Evolutionary conservation across 2,113 vertebrate genomes (phyloP), one percentile per base, ranked within the genome.

Genomic region (Passer montanus): DNA sequence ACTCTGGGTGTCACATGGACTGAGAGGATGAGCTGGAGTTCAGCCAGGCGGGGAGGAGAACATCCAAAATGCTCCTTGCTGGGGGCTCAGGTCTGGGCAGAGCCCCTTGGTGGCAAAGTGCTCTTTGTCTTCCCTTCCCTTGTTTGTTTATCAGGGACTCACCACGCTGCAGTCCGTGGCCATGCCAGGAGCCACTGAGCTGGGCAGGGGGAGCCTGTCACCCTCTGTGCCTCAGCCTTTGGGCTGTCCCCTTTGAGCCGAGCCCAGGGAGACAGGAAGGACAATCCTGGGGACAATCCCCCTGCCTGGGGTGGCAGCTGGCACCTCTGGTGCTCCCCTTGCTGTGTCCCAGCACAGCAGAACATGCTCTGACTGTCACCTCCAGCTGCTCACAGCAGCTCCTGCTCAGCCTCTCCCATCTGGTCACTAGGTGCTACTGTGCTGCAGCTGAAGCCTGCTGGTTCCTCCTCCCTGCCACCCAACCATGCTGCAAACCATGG

Each of bases 391-490:
- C 56, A 24, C 1, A 3, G 79, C 80, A 77, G 47, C 66, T 74
- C 56, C 17, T 39, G 5, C 33, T 20, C 52, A 31, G 28, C 24
- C 47, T 75, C 52, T 80, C 22, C 68, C n/a, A 11, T 14, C 56
- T 72, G 62, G 73, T 89, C 87, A 84, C 69, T 60, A 68, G 69
- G 37, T 78, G 90, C 84, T 95, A 72, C 81, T 87, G 69, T 75
- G 37, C 13, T 56, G 70, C 69, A 89, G 84, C 49, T 43, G 15
- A 58, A 92, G 44, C 2, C 0, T 33, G 41, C 10, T 15, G 31
- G 44, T 56, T 28, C 64, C 15, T 76, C 44, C 75, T 72, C 30
- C 37, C 17, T 66, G 49, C 27, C 77, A 52, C 49, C 47, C 60
- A 47, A 24, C 27, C 60, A 64, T 0, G 1, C 80, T 22, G 22